Base-by-base conservation (phyloP, 2,113 vertebrate genomes). In the Mesembrinibis cayennensis region DNA sequence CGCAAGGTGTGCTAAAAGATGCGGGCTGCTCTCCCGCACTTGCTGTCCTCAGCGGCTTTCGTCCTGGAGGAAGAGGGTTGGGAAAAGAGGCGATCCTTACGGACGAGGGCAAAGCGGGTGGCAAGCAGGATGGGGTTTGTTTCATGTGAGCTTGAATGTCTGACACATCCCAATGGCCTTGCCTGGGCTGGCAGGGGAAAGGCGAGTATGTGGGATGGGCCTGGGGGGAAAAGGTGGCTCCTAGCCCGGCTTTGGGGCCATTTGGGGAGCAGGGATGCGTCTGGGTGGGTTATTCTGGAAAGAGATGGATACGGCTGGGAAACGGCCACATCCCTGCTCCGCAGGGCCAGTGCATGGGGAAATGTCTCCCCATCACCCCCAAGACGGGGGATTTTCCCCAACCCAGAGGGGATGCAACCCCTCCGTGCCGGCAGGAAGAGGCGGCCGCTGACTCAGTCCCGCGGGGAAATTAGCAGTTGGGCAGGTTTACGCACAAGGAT, bases 31-130 rank as follows among this genome's bases (percentile, higher is more conserved):
- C 19, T 65, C 38, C 93, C 53, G 76, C n/a, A 19, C 82, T 59
- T n/a, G 14, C 69, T n/a, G 1, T 47, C 91, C 87, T 70, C 17
- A 4, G 47, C 2, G 7, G 73, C 44, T 67, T 94, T 82, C 77
- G 52, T 71, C 67, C 81, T 7, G 3, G 45, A 61, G 71, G 49
- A 67, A 91, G 72, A 45, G 45, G 63, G 66, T 2, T 93, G 73
- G 71, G 91, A 84, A 92, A 94, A 87, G 90, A 85, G 92, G 67
- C 9, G 97, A 96, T 83, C 71, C 79, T 91, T 66, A 34, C 6
- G 23, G 88, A 95, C 14, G 88, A 95, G 87, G 55, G 66, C 59
- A n/a, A 77, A 89, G 76, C 5, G 3, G 80, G 71, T 16, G 90
- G 89, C 81, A 73, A 78, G 94, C 52, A 66, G 86, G 80, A 92